These are phyloP conservation scores for Marcusenius ussheri DNA, from an alignment of 2,113 vertebrate species.

Conservation along the genomic window DNA sequence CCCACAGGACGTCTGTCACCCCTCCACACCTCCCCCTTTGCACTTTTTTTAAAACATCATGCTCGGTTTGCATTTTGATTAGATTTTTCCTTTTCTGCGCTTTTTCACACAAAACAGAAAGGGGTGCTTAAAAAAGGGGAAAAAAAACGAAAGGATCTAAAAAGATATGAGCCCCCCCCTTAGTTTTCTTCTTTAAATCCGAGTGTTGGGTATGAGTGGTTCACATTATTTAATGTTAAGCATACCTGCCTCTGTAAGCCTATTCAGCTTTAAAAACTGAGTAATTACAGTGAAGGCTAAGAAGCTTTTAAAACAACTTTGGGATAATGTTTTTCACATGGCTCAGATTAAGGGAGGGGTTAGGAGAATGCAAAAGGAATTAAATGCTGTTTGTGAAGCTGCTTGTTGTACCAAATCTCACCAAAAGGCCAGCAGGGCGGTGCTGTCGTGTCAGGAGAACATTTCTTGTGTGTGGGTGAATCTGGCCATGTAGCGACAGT, in stretches of 20 bases:
- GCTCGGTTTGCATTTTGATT: background rate
- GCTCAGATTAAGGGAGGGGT: background rate
- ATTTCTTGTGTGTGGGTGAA: background rate
- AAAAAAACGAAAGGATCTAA: background rate
- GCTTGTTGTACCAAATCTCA: background rate
- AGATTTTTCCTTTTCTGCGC: background rate
- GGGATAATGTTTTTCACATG: background rate
- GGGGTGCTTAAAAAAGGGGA: background rate
- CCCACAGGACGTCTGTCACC: background rate
- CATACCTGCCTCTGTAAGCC: background rate
- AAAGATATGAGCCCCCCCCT: background rate
- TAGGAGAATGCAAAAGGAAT: background rate
- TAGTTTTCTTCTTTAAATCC: background rate
- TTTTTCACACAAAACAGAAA: background rate
- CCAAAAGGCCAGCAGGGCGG: background rate
- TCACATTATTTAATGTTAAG: background rate
- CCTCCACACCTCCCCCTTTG: background rate
- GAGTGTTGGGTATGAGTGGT: background rate
- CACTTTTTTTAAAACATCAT: background rate
- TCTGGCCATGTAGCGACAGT: background rate
- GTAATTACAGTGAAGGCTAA: background rate
- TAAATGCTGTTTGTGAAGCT: background rate
- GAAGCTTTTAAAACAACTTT: slow-evolving; percentile 1
- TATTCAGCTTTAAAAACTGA: background rate
- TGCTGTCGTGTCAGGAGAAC: background rate